A percentile compares a stretch with the other conserved stretches of the same genome.
Conservation (phyloP, 2,888 invertebrate species). For the Kryphioiulus occultus region DNA sequence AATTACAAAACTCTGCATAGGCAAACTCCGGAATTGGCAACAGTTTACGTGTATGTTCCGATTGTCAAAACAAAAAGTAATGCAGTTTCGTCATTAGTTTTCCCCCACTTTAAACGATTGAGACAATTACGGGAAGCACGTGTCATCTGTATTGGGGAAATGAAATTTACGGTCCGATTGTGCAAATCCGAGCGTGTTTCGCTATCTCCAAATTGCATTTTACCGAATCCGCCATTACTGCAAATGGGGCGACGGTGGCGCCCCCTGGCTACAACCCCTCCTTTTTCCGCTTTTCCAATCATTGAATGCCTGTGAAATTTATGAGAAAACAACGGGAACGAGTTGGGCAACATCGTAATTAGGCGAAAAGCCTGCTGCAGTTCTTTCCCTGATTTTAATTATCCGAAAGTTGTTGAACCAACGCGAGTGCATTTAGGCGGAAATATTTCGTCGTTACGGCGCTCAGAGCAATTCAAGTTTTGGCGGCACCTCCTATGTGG, state of each 20-base stretch:
- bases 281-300: conserved; percentile 1
- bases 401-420: conserved; percentile 28
- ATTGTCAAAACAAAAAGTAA: too few species aligned
- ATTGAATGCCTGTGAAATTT: conserved; percentile 29
- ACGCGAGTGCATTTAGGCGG: background rate
- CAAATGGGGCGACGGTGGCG: background rate
- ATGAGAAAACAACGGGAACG: background rate
- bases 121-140: conserved; percentile 2
- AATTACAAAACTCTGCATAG: too few species aligned
- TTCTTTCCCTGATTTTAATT: conserved; percentile 28
- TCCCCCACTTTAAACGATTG: background rate
- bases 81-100: background rate
- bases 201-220: background rate
- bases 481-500: background rate
- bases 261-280: background rate
- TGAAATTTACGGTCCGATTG: conserved; percentile 4
- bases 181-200: background rate
- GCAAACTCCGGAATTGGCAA: too few species aligned
- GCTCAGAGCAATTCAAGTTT: background rate
- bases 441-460: background rate
- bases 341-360: conserved; percentile 30
- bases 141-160: background rate
- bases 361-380: background rate
- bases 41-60: too few species aligned
- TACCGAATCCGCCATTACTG: background rate